Base-by-base conservation (phyloP, 2,888 invertebrate species). In the Sesia apiformis region DNA sequence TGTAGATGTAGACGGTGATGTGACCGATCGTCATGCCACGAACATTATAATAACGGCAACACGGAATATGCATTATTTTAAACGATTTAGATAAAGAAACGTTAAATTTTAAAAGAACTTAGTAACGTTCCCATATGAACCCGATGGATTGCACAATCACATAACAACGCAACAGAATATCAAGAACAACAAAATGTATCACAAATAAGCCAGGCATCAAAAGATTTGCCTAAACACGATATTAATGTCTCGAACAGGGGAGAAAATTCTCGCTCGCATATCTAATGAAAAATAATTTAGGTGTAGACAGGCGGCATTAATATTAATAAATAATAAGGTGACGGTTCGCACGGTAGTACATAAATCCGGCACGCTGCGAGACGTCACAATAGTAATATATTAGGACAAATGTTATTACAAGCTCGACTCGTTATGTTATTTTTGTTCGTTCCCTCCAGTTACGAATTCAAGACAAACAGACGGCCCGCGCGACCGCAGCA, bases 391-490 rank as follows among this genome's bases (percentile, higher is more conserved):
- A 82, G 80, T 83, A 79, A 84, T 85, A 85, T 86, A 85, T 85
- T 86, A 83, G 84, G 84, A 84, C 87, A 82, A 84, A 86, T 86
- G 84, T 87, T 87, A 83, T 86, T 85, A 85, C 84, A 85, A 87
- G 85, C 83, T 69, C 71, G 72, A 80, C 78, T 80, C 81, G 78
- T 81, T 78, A 78, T 82, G 85, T 84, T 87, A 87, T 87, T 87
- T 87, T 85, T 81, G 80, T 83, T 70, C 78, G 70, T 72, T 73
- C 77, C 75, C 77, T 71, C 65, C 72, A 67, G 69, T 72, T 72
- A 72, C 71, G 72, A 70, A 71, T 72, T 72, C 67, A 72, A 71
- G 72, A 69, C 70, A 68, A 67, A 66, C 70, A 65, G 61, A 60
- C 66, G 64, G 66, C 57, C 61, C 7, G 60, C 56, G 59, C 60